Evolutionary conservation across 2,888 invertebrate species (phyloP), one percentile per base, ranked within the genome.

Genomic region (Pseudoips prasinana): DNA sequence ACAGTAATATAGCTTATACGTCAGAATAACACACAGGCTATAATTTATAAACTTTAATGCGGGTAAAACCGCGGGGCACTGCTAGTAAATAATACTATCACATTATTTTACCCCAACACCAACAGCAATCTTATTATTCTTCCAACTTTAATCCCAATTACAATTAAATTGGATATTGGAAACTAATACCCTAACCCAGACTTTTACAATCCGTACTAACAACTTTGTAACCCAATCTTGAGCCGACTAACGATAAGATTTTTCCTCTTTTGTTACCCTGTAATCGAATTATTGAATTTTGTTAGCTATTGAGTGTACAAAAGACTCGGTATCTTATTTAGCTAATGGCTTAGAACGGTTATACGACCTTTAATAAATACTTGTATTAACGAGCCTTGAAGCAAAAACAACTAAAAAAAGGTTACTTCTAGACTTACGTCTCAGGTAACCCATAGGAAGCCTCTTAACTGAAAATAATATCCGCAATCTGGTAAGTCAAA

Each of bases 91-190:
- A n/a, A n/a, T n/a, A n/a, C n/a, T n/a, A n/a, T n/a, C n/a, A n/a
- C n/a, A n/a, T n/a, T n/a, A n/a, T n/a, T n/a, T n/a, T n/a, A n/a
- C n/a, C n/a, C n/a, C n/a, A n/a, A n/a, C n/a, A n/a, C n/a, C n/a
- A n/a, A n/a, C n/a, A n/a, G n/a, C n/a, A n/a, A n/a, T n/a, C n/a
- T n/a, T n/a, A n/a, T n/a, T n/a, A n/a, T n/a, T n/a, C 36, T 33
- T 38, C 25, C 34, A 36, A 11, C 39, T 53, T 45, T 53, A 52
- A 31, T 52, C 37, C 35, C 49, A 48, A 49, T 56, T 49, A 56
- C 37, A 28, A 34, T 24, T 39, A 47, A 50, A 53, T 57, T 53
- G 47, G 47, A 57, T 45, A 53, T 44, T 48, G 44, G 53, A 42
- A 46, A 44, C 49, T 55, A 46, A 56, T 56, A 35, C 41, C 33